Evolutionary conservation across 2,888 invertebrate genomes (phyloP).

Genomic region (Archips xylosteana): DNA sequence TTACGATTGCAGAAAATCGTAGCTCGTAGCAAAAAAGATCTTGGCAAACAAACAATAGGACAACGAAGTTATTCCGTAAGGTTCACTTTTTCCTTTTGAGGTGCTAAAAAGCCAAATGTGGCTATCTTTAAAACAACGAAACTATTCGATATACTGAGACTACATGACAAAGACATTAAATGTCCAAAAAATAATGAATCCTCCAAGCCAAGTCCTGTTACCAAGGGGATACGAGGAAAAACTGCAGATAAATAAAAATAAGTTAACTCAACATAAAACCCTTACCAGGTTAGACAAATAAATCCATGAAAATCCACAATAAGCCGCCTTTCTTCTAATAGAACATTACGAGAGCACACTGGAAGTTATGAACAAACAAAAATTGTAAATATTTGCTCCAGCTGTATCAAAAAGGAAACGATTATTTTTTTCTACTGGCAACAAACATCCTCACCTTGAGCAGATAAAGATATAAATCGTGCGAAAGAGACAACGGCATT

Average conservation of each 20-base stretch:
- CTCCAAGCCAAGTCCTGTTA: too few relatives aligned
- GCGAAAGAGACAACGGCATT: constrained; percentile 15
- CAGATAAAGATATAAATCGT: constrained; percentile 28
- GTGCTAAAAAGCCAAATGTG: too few relatives aligned
- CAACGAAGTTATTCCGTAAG: too few relatives aligned
- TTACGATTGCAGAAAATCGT: too few relatives aligned
- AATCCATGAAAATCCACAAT: constrained; percentile 8
- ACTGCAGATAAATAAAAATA: background rate
- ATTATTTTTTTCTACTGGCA: constrained; percentile 34
- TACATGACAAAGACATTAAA: too few relatives aligned
- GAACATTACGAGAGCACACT: constrained; percentile 13
- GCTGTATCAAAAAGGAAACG: constrained; percentile 26
- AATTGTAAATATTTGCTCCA: constrained; percentile 27
- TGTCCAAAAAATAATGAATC: background rate
- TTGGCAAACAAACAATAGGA: too few relatives aligned
- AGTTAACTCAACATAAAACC: background rate
- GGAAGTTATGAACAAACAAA: constrained; percentile 15
- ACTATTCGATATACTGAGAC: too few relatives aligned
- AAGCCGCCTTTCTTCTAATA: constrained; percentile 2
- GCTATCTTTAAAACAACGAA: too few relatives aligned
- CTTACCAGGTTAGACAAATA: background rate
- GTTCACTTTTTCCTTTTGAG: too few relatives aligned
- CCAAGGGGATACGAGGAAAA: background rate
- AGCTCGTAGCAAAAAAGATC: too few relatives aligned
- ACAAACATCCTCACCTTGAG: constrained; percentile 24